Evolutionary conservation across 2,113 vertebrate species (phyloP), one percentile per base, ranked within the genome.

Genomic region (Chloroceryle aenea): DNA sequence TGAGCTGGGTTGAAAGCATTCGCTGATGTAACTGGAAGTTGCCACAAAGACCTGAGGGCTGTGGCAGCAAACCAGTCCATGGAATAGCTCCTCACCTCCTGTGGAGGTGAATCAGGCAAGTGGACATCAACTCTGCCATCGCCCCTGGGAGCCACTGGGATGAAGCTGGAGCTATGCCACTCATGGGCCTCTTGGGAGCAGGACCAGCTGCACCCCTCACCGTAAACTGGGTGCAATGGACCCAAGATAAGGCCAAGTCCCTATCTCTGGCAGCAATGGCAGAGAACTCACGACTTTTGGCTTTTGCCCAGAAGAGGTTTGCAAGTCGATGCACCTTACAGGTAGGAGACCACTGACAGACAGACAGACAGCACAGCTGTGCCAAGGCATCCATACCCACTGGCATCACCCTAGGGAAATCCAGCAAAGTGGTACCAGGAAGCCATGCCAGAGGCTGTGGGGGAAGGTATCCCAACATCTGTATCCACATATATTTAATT

Each of bases 361-460:
- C 48, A 61, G 94, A 75, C 48, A 92, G 74, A 17, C 79, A 80
- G 61, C 0, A 0, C 0, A 11, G 55, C 80, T 25, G 34, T 56
- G 84, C 86, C 87, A 69, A 48, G 53, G 32, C 13, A 53, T 21
- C 58, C 0, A 0, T 4, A 68, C 43, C 52, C 34, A 6, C 32
- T 20, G 0, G 48, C 75, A 93, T 21, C 55, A 23, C 18, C 21
- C 1, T 0, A 7, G 38, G 62, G 25, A 62, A 58, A 76, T 23
- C 58, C 90, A 22, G 8, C 1, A 6, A 8, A 50, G 20, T 12
- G 67, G 43, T 12, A 64, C 21, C 22, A 76, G 30, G 23, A 63
- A 59, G 62, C 27, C 3, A 2, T 29, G 63, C 42, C 0, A 0
- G 29, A 25, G 43, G 38, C 76, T 50, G 68, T 0, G 0, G 56